Evolutionary conservation across 2,113 vertebrate genomes (phyloP).

Genomic region (Lipotes vexillifer): DNA sequence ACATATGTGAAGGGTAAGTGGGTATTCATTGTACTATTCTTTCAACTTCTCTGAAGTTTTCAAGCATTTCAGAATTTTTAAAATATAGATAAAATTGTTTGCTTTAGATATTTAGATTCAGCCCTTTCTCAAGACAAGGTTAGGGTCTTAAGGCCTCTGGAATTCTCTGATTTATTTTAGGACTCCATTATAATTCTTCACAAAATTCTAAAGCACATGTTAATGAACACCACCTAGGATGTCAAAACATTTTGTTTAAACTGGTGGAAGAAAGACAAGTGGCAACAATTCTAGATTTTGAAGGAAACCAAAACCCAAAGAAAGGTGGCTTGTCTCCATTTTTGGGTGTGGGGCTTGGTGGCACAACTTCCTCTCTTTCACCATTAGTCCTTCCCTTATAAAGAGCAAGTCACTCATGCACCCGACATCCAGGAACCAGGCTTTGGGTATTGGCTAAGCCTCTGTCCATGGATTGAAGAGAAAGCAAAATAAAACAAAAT

Average conservation of each 20-base stretch:
- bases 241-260: constrained; percentile 15
- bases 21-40: not conserved
- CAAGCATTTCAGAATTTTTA: not conserved
- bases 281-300: not conserved
- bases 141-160: not conserved
- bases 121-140: not conserved
- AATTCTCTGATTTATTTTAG: constrained; percentile 33
- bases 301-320: not conserved
- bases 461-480: not conserved
- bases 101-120: not conserved
- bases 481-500: not conserved
- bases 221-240: not conserved
- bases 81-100: not conserved
- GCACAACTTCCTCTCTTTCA: not conserved
- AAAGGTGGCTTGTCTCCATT: not conserved
- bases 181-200: not conserved
- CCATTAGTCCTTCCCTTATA: not conserved
- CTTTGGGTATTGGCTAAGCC: not conserved
- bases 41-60: constrained; percentile 28
- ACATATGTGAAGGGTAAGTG: not conserved
- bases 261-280: constrained; percentile 2
- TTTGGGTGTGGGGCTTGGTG: not conserved
- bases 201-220: constrained; percentile 4
- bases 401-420: not conserved
- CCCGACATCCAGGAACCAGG: not conserved